Percentiles rank a stretch among this genome's conserved stretches.
Conservation (phyloP, 23 tunicate species). For the Botrylloides violaceus region DNA sequence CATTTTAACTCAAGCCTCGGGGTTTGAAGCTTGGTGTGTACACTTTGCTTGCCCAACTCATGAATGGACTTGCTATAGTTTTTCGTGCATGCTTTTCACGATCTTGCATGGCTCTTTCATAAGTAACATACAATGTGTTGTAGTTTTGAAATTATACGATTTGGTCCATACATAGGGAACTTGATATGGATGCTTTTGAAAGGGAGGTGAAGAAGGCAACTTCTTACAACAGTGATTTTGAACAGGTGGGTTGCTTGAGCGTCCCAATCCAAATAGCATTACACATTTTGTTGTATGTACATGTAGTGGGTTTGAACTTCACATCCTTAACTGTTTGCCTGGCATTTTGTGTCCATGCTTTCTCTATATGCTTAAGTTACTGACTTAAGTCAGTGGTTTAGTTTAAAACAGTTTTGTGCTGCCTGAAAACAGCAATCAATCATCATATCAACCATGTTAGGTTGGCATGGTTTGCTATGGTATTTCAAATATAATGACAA, state of each 20-base stretch:
- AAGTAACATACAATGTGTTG: neutral
- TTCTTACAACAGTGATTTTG: constrained; percentile 82
- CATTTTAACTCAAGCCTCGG: too few species aligned
- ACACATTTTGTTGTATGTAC: neutral
- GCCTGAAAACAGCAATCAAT: too few species aligned
- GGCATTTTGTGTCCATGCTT: too few species aligned
- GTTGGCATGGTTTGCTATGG: neutral
- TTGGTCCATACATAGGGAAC: constrained; percentile 28
- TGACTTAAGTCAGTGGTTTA: too few species aligned
- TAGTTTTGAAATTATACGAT: neutral
- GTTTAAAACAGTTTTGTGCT: too few species aligned
- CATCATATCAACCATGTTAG: too few species aligned
- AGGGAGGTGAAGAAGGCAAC: constrained; percentile 71
- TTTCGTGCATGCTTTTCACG: neutral
- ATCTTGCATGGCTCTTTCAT: neutral
- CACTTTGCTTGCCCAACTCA: neutral
- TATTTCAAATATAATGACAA: neutral
- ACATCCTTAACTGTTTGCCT: too few species aligned
- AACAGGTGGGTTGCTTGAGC: constrained; percentile 70
- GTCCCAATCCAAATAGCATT: neutral
- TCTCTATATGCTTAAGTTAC: too few species aligned
- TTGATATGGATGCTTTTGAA: constrained; percentile 73
- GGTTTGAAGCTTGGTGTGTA: too few species aligned
- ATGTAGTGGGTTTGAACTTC: too few species aligned
- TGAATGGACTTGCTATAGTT: neutral